Evolutionary conservation across 1,140 invertebrate genomes (phyloP).

Genomic region (Meloidogyne hapla): DNA sequence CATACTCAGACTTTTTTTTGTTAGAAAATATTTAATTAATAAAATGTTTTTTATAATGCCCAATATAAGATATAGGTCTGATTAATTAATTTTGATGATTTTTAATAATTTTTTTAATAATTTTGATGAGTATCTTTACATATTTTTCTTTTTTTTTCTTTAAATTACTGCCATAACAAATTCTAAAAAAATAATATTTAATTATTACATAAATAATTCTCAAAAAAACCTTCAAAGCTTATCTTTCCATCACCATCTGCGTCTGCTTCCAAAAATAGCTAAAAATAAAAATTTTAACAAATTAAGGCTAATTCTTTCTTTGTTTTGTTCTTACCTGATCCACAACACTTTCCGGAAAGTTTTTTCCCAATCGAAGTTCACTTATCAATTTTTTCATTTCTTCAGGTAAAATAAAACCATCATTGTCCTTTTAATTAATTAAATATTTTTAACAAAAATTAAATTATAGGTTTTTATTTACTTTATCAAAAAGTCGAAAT

Average conservation of each 20-base stretch:
- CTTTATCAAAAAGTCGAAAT: conserved; percentile 60
- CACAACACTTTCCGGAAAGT: conserved; percentile 53
- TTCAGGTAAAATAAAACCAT: conserved; percentile 58
- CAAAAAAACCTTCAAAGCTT: conserved; percentile 54
- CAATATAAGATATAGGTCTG: too few species aligned
- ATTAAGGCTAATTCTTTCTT: too few species aligned
- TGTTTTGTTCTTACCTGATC: conserved; percentile 43
- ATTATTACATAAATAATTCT: background rate
- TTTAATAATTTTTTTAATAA: background rate
- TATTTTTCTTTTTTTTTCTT: background rate
- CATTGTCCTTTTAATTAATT: conserved; percentile 54
- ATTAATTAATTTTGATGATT: too few species aligned
- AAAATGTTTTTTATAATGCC: too few species aligned
- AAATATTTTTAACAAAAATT: background rate
- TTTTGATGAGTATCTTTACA: background rate
- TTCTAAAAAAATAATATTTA: conserved; percentile 38
- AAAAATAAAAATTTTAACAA: conserved; percentile 23
- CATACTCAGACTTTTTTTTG: too few species aligned
- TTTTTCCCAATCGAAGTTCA: conserved; percentile 52
- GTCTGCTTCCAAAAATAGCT: conserved; percentile 58
- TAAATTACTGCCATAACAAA: conserved; percentile 55
- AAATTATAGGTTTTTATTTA: too few species aligned
- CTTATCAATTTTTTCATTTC: conserved; percentile 58
- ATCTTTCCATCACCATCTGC: conserved; percentile 63
- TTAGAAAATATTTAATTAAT: too few species aligned